Base-by-base conservation (phyloP, 2,888 invertebrate genomes). In the Cetonia aurata region DNA sequence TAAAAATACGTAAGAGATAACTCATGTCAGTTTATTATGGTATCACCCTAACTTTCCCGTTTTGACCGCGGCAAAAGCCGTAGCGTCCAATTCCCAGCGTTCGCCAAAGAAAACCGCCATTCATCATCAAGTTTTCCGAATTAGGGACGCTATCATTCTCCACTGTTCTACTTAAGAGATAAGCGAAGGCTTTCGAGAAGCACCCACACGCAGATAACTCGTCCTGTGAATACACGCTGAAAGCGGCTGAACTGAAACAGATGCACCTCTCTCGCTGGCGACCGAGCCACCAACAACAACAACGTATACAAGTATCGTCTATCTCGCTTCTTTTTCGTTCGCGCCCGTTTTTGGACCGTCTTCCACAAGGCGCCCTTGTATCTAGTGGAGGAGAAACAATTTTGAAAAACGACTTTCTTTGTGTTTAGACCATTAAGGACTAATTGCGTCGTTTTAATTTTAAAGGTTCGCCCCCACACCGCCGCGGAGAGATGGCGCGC, bases 331-430 rank as follows among this genome's bases (percentile, higher is more conserved):
- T 25, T 25, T 25, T 25, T 25, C 1, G 3, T 12, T 13, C 3
- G 3, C 33, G 56, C 33, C 12, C 15, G 1, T 37, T 37, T 56
- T n/a, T 6, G 31, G 31, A 37, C 37, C 10, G 15, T 3, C 6
- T 44, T 6, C 3, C 3, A 10, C 13, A 6, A 78, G 76, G 72
- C 72, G 57, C 69, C 12, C n/a, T 77, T 78, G 78, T 76, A 81
- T 81, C 82, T 81, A 81, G 81, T 82, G 81, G 76, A 81, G 82
- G 79, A 81, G 82, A 83, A 83, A 82, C 83, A 83, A 84, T 83
- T 83, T 83, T 83, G 84, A 84, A 84, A 83, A 84, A 84, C 83
- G 84, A 83, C 82, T 80, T 83, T 83, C 83, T 83, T 83, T 84
- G 84, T 84, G 82, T 82, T 78, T 79, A 75, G 77, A 78, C 83